Conservation (phyloP, 2,888 invertebrate genomes). For the Automeris io region DNA sequence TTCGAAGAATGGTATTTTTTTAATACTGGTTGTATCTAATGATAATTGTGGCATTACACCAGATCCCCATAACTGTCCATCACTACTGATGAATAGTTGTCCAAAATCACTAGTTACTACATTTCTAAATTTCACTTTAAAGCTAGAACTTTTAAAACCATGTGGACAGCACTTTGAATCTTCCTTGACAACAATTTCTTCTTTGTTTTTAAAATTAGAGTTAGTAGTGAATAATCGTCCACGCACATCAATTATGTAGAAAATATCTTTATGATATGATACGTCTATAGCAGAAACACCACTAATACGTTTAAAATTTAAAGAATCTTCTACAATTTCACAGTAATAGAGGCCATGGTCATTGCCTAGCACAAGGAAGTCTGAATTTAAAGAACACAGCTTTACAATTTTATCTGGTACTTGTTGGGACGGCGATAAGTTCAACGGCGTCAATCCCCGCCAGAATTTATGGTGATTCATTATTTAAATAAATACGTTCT, state of each 20-base stretch:
- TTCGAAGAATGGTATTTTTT: conserved; percentile 82
- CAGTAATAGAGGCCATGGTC: conserved; percentile 68
- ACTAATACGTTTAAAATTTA: conserved; percentile 63
- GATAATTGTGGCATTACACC: conserved; percentile 82
- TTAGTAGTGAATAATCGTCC: conserved; percentile 78
- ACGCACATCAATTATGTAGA: conserved; percentile 79
- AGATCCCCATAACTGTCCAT: conserved; percentile 82
- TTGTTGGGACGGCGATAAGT: conserved; percentile 45
- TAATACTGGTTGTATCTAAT: conserved; percentile 76
- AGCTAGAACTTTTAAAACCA: conserved; percentile 79
- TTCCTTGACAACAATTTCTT: conserved; percentile 79
- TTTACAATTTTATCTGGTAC: conserved; percentile 69
- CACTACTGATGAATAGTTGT: conserved; percentile 80
- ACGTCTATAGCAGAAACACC: conserved; percentile 79
- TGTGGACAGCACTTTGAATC: conserved; percentile 81
- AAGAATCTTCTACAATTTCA: conserved; percentile 48
- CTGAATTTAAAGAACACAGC: conserved; percentile 50
- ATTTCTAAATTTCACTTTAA: conserved; percentile 78
- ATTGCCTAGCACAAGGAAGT: conserved; percentile 62
- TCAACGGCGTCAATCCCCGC: conserved; percentile 58
- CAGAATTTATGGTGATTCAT: conserved; percentile 73
- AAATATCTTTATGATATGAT: conserved; percentile 75
- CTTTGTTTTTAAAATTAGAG: conserved; percentile 71
- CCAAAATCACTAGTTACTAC: conserved; percentile 80
- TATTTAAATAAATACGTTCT: conserved; percentile 39